Conservation (phyloP, 2,113 vertebrate species). For the Daboia siamensis region DNA sequence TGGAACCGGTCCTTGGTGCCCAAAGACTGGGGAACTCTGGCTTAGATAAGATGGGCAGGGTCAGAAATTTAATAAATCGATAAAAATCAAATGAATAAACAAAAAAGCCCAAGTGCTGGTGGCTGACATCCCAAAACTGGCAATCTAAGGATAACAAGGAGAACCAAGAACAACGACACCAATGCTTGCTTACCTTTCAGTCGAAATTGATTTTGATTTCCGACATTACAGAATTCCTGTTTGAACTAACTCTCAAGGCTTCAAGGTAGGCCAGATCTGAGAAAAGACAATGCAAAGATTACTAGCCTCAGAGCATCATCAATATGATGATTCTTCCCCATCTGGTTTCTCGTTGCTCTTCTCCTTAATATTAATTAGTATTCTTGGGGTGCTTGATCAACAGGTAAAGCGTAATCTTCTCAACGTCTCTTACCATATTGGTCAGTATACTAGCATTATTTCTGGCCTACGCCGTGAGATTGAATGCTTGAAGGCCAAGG, state of each 20-base stretch:
- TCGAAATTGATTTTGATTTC: not conserved
- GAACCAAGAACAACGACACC: not conserved
- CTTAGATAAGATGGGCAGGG: no score
- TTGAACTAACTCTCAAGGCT: not conserved
- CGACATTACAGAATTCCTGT: not conserved
- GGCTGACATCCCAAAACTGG: not conserved
- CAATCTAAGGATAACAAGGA: not conserved
- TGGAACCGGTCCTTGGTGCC: no score
- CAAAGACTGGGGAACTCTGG: no score
- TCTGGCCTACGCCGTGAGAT: slow-evolving; percentile 58
- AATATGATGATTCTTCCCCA: not conserved
- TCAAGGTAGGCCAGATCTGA: not conserved
- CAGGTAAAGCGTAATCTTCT: slow-evolving; percentile 71
- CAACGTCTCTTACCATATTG: slow-evolving; percentile 53
- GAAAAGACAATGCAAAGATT: not conserved
- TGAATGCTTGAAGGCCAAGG: slow-evolving; percentile 44
- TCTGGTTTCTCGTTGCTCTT: not conserved
- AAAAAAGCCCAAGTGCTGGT: not conserved
- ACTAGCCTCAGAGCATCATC: not conserved
- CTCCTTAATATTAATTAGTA: not conserved
- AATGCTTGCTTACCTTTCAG: not conserved
- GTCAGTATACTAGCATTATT: slow-evolving; percentile 61
- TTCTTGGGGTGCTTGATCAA: not conserved
- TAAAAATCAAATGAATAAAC: no score
- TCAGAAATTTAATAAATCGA: no score